Evolutionary conservation across 1,140 invertebrate species (phyloP).

Genomic region (Tetranychus urticae): DNA sequence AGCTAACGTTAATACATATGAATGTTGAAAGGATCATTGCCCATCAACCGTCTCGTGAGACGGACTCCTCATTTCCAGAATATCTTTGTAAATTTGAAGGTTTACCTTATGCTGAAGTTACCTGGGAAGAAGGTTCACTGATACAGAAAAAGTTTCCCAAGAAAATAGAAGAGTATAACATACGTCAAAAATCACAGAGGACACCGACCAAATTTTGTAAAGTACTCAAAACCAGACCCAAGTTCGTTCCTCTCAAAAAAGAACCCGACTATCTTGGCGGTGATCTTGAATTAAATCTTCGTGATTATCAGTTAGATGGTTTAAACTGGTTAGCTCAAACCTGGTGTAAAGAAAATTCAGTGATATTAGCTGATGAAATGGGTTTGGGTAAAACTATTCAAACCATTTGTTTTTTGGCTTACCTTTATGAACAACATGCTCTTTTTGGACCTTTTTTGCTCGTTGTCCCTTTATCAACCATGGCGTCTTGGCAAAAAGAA

Average conservation of each 20-base stretch:
- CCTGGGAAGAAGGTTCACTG: conserved; percentile 78
- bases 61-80: conserved; percentile 30
- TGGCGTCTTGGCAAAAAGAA: conserved; percentile 97
- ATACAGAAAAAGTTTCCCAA: conserved; percentile 57
- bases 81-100: conserved; percentile 95
- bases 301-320: conserved; percentile 97
- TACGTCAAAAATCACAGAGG: conserved; percentile 56
- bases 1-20: conserved; percentile 67
- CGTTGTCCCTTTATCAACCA: conserved; percentile 93
- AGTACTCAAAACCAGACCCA: conserved; percentile 60
- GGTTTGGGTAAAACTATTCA: conserved; percentile 84
- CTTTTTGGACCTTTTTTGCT: conserved; percentile 87
- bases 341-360: conserved; percentile 96
- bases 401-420: conserved; percentile 80
- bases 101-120: conserved; percentile 81
- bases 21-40: conserved; percentile 70
- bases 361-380: conserved; percentile 98
- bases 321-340: conserved; percentile 96
- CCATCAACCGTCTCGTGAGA: conserved; percentile 5
- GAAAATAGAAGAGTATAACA: conserved; percentile 58
- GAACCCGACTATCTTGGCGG: conserved; percentile 63
- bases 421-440: conserved; percentile 67
- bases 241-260: conserved; percentile 66
- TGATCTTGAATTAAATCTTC: conserved; percentile 32
- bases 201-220: conserved; percentile 60